Conservation (phyloP, 2,888 invertebrate genomes). For the Yponomeuta evonymella region DNA sequence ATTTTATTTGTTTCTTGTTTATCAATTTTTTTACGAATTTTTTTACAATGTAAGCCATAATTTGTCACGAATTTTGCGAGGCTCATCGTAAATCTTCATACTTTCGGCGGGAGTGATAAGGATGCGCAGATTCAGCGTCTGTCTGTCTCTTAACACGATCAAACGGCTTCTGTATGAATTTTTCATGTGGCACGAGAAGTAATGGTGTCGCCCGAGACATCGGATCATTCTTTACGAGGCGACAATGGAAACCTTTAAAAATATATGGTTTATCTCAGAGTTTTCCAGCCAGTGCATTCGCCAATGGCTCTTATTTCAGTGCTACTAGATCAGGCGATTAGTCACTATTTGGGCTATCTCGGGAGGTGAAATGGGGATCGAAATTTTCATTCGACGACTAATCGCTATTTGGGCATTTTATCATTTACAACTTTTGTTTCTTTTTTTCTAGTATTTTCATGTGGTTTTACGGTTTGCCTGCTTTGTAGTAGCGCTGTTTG, state of each 20-base stretch:
- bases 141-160: slow-evolving; percentile 56
- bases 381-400: too few species aligned
- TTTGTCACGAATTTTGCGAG: background rate
- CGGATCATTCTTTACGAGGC: slow-evolving; percentile 73
- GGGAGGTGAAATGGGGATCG: too few species aligned
- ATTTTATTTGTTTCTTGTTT: too few species aligned
- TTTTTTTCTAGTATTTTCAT: too few species aligned
- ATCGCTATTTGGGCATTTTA: too few species aligned
- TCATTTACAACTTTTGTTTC: too few species aligned
- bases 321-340: too few species aligned
- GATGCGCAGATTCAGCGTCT: slow-evolving; percentile 32
- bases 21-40: background rate
- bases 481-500: too few species aligned
- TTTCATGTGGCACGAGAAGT: slow-evolving; percentile 68
- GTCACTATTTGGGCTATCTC: too few species aligned
- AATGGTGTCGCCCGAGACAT: slow-evolving; percentile 64
- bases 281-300: slow-evolving; percentile 15
- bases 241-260: slow-evolving; percentile 63
- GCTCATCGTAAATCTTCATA: slow-evolving; percentile 8
- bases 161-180: slow-evolving; percentile 64
- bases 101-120: slow-evolving; percentile 49
- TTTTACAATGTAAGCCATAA: background rate
- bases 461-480: too few species aligned
- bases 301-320: background rate
- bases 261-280: slow-evolving; percentile 46